Percentiles rank a stretch among this genome's conserved stretches.
Conservation (phyloP, 2,113 vertebrate genomes). For the Marmota flaviventris region DNA sequence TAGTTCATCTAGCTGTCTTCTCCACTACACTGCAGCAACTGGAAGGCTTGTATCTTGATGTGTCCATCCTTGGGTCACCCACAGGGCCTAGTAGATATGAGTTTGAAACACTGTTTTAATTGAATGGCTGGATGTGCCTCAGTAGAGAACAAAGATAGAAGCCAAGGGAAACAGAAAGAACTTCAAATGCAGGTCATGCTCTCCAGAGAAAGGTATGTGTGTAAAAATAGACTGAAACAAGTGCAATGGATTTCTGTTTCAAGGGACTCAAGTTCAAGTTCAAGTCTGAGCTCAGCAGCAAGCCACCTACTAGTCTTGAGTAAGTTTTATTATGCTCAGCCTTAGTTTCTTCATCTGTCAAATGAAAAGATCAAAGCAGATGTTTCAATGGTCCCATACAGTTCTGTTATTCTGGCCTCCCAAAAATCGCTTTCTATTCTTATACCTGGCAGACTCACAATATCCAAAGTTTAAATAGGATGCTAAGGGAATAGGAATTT, state of each 20-base stretch:
- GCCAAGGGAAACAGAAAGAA: neutral
- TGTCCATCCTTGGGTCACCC: neutral
- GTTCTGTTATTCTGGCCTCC: neutral
- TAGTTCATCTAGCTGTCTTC: neutral
- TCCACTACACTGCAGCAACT: neutral
- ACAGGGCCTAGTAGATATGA: neutral
- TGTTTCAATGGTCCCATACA: neutral
- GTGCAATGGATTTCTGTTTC: neutral
- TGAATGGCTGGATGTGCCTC: neutral
- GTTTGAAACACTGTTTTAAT: neutral
- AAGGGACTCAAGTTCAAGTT: neutral
- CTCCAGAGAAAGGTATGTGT: neutral
- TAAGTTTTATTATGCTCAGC: conserved; percentile 10
- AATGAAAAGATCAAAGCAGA: neutral
- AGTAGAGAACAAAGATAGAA: neutral
- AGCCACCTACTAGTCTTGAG: neutral
- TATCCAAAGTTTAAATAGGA: neutral
- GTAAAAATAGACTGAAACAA: neutral
- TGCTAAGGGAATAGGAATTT: neutral
- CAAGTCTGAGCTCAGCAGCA: neutral
- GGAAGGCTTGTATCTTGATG: neutral
- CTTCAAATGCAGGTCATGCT: neutral
- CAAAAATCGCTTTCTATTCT: neutral
- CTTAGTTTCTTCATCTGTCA: neutral
- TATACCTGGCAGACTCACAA: neutral